A percentile compares a stretch with the other conserved stretches of the same genome.
Conservation (phyloP, 2,113 vertebrate species). For the Neodontobutis hainanensis region DNA sequence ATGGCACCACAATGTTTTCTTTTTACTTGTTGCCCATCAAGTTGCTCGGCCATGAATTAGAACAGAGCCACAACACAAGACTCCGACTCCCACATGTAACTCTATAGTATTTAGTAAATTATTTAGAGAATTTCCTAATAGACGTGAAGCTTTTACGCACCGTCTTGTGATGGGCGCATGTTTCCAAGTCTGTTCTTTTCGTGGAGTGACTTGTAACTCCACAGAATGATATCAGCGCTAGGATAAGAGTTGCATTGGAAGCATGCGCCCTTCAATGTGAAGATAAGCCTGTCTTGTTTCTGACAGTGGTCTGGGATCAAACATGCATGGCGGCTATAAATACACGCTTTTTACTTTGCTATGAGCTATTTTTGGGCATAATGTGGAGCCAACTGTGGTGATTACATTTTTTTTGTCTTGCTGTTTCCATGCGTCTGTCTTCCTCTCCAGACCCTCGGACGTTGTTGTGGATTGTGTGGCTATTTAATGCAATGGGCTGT, state of each 20-base stretch:
- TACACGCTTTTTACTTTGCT: slow-evolving; percentile 27
- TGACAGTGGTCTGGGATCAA: slow-evolving; percentile 33
- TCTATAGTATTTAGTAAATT: slow-evolving; percentile 46
- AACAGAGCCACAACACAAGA: slow-evolving; percentile 12
- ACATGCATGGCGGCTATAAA: slow-evolving; percentile 51
- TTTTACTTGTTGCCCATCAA: slow-evolving; percentile 18
- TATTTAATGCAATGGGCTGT: slow-evolving; percentile 94
- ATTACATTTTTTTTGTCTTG: slow-evolving; percentile 34
- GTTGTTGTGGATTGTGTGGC: slow-evolving; percentile 80
- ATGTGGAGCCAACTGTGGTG: slow-evolving; percentile 55
- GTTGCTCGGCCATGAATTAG: background rate
- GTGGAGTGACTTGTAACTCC: slow-evolving; percentile 9
- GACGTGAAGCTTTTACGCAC: slow-evolving; percentile 27
- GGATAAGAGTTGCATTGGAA: slow-evolving; percentile 48
- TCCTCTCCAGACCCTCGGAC: slow-evolving; percentile 83
- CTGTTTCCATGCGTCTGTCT: slow-evolving; percentile 84
- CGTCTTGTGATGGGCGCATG: slow-evolving; percentile 34
- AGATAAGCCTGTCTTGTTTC: slow-evolving; percentile 9
- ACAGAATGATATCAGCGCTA: slow-evolving; percentile 41
- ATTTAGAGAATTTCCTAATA: slow-evolving; percentile 40
- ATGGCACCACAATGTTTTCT: slow-evolving; percentile 16
- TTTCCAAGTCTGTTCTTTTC: slow-evolving; percentile 6
- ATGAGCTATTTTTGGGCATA: slow-evolving; percentile 25
- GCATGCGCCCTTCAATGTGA: slow-evolving; percentile 33
- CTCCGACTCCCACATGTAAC: slow-evolving; percentile 45